A percentile compares a stretch with the other conserved stretches of the same genome.
Conservation (phyloP, 2,797 vertebrate species). For the Leptoclinus maculatus region DNA sequence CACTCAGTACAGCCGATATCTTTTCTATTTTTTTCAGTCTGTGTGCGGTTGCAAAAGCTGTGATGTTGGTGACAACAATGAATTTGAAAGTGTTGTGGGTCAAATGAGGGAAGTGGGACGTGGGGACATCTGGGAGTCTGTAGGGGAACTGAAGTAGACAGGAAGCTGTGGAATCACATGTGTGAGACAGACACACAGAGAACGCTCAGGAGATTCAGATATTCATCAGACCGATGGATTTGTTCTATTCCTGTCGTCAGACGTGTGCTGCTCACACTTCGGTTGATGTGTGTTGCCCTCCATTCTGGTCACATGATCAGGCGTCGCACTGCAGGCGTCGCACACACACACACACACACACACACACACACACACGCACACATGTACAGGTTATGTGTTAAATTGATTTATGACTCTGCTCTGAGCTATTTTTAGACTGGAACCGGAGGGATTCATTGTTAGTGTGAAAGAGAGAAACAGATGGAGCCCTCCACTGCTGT, state of each 20-base stretch:
- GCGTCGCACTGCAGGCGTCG: conserved; percentile 10
- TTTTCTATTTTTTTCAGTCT: not conserved
- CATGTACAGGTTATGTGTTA: conserved; percentile 47
- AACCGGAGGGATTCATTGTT: conserved; percentile 35
- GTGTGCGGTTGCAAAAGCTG: conserved; percentile 10
- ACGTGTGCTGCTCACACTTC: conserved; percentile 30
- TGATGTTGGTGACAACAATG: conserved; percentile 15
- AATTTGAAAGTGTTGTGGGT: conserved; percentile 48
- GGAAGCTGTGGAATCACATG: conserved; percentile 50
- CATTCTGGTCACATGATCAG: conserved; percentile 57
- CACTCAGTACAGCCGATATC: not conserved
- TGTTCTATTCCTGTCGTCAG: not conserved
- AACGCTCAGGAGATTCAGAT: conserved; percentile 45
- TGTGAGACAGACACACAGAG: conserved; percentile 56
- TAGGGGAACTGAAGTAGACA: conserved; percentile 46
- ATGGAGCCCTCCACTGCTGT: conserved; percentile 46
- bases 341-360: not conserved
- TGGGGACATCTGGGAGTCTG: conserved; percentile 63
- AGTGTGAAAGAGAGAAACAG: conserved; percentile 48
- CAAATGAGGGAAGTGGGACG: conserved; percentile 65
- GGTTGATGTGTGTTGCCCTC: conserved; percentile 52
- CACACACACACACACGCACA: not conserved
- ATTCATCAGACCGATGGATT: conserved; percentile 30
- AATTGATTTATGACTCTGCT: conserved; percentile 70
- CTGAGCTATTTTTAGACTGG: conserved; percentile 66